These are phyloP conservation scores for Gymnobelideus leadbeateri DNA, from an alignment of 2,113 vertebrate species.

Conservation along the genomic window DNA sequence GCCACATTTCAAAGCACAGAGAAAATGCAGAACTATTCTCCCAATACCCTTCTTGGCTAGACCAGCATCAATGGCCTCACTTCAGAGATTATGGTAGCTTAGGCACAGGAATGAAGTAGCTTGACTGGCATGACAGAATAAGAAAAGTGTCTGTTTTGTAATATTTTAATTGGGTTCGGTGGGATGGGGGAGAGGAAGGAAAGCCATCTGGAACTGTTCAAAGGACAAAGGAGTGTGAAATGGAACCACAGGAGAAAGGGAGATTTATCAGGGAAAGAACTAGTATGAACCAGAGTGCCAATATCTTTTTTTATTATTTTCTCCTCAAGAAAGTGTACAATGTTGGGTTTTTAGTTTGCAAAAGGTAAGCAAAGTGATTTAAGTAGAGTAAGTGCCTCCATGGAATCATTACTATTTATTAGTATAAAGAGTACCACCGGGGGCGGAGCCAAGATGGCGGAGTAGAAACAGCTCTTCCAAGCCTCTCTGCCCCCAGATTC, in stretches of 20 bases:
- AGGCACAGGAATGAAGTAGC: slow-evolving; percentile 55
- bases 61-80: background rate
- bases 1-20: slow-evolving; percentile 64
- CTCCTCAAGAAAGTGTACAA: background rate
- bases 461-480: too few species aligned
- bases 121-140: slow-evolving; percentile 26
- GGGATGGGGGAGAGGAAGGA: background rate
- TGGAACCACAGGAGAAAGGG: background rate
- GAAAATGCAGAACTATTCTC: slow-evolving; percentile 62
- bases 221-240: background rate
- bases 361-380: background rate
- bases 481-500: too few species aligned
- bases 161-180: slow-evolving; percentile 7
- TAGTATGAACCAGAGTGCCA: background rate
- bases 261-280: background rate
- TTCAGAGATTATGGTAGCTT: slow-evolving; percentile 54
- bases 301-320: background rate
- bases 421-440: background rate
- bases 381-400: background rate
- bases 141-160: background rate
- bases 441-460: too few species aligned
- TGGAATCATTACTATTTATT: background rate
- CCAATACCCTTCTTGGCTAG: slow-evolving; percentile 18
- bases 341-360: background rate
- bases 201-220: background rate